phyloP scores from a whole-genome alignment of 2,888 invertebrate genomes.

The Nymphalis urticae region DNA sequence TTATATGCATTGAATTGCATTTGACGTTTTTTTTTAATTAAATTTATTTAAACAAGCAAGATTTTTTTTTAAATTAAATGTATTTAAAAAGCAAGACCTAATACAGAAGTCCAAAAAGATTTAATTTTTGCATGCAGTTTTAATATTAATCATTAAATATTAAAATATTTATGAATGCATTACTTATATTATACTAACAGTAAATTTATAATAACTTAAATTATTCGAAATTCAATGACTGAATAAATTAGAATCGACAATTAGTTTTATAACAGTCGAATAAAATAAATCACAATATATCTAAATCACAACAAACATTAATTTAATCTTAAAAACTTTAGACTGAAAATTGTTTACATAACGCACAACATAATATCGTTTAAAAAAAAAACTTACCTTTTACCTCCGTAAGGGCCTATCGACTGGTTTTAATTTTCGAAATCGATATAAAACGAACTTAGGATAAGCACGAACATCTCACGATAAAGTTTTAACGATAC shows the following conservation, averaged over 20 bases:
- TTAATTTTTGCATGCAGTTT: background rate
- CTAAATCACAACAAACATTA: background rate
- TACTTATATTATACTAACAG: background rate
- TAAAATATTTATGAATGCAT: background rate
- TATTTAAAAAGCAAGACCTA: constrained; percentile 24
- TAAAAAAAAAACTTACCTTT: background rate
- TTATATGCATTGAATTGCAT: constrained; percentile 40
- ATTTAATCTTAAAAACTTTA: background rate
- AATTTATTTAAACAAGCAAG: background rate
- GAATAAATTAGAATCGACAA: constrained; percentile 2
- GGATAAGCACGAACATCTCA: constrained; percentile 34
- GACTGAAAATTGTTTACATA: background rate
- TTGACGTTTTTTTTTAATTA: background rate
- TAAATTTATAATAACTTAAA: background rate
- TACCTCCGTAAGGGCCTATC: background rate
- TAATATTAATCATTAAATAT: background rate
- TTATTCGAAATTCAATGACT: background rate
- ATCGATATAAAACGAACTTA: background rate
- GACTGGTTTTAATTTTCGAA: background rate
- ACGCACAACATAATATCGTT: background rate
- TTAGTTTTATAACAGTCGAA: constrained; percentile 4
- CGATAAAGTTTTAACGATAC: constrained; percentile 52
- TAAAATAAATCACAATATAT: background rate
- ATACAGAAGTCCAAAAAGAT: background rate
- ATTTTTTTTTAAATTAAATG: background rate